These are phyloP conservation scores for Clangula hyemalis DNA, from an alignment of 2,797 vertebrate genomes.

Conservation along the genomic window DNA sequence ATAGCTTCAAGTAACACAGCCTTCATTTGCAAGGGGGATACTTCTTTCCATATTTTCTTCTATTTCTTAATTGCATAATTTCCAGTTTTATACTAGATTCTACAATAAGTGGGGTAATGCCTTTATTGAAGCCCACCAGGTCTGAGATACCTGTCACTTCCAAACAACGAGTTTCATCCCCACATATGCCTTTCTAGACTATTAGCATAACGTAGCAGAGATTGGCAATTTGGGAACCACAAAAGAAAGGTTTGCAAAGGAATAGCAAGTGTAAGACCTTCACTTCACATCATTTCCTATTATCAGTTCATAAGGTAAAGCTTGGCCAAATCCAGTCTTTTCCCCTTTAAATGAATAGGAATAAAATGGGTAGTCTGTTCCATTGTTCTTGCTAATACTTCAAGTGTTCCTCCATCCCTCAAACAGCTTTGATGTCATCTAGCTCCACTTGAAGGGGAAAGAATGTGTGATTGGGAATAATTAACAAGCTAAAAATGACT, in stretches of 20 bases:
- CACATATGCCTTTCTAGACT: background rate
- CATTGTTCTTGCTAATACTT: slow-evolving; percentile 66
- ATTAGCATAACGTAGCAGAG: background rate
- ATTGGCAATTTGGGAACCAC: background rate
- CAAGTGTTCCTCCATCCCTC: slow-evolving; percentile 59
- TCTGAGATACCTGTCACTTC: background rate
- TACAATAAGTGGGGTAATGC: background rate
- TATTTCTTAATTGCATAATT: background rate
- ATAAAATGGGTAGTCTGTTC: slow-evolving; percentile 30
- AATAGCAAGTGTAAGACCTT: background rate
- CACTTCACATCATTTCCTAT: background rate
- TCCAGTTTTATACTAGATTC: background rate
- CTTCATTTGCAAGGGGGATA: background rate
- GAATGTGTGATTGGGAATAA: slow-evolving; percentile 70
- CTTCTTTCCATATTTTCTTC: background rate
- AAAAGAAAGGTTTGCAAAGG: background rate
- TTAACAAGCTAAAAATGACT: slow-evolving; percentile 72
- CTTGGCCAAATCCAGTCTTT: background rate
- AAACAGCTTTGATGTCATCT: slow-evolving; percentile 69
- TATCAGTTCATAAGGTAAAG: slow-evolving; percentile 12
- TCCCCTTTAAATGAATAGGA: slow-evolving; percentile 41
- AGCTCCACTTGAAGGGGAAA: slow-evolving; percentile 65
- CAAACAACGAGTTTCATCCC: background rate
- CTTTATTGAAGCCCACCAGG: background rate
- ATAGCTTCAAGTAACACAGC: background rate